phyloP scores from a whole-genome alignment of 2,888 invertebrate species.

The Dryocosmus kuriphilus region DNA sequence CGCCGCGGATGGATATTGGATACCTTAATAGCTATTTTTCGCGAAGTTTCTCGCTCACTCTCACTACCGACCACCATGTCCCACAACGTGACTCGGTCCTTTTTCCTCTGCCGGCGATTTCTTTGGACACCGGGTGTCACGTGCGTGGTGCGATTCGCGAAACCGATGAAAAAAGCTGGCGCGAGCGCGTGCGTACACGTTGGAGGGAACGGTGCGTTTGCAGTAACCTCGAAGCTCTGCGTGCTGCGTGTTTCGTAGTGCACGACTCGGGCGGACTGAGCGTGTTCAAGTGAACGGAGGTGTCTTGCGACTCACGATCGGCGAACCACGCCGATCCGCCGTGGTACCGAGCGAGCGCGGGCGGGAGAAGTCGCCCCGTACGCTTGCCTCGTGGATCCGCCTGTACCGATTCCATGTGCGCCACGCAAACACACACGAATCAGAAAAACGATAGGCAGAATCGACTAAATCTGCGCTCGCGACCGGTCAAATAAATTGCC shows the following conservation, averaged over 20 bases:
- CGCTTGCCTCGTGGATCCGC: slow-evolving; percentile 60
- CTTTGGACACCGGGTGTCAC: slow-evolving; percentile 29
- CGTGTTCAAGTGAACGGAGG: slow-evolving; percentile 74
- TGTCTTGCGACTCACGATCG: slow-evolving; percentile 72
- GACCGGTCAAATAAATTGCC: slow-evolving; percentile 36
- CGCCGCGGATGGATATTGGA: not conserved
- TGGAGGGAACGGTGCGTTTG: slow-evolving; percentile 42
- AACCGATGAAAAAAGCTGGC: slow-evolving; percentile 47
- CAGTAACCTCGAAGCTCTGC: slow-evolving; percentile 57
- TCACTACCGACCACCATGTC: slow-evolving; percentile 27
- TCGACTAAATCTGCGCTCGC: slow-evolving; percentile 52
- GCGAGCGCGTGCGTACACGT: slow-evolving; percentile 49
- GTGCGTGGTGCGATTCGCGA: slow-evolving; percentile 38
- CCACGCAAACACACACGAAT: slow-evolving; percentile 13
- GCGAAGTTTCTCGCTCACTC: slow-evolving; percentile 31
- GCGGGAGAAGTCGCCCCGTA: slow-evolving; percentile 60
- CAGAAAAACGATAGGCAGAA: slow-evolving; percentile 55
- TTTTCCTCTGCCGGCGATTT: not conserved
- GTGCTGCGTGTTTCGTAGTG: slow-evolving; percentile 67
- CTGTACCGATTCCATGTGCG: slow-evolving; percentile 50
- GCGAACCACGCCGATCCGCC: slow-evolving; percentile 58
- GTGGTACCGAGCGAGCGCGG: slow-evolving; percentile 52
- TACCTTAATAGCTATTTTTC: slow-evolving; percentile 12
- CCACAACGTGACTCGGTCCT: not conserved
- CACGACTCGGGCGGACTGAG: slow-evolving; percentile 71